A percentile compares a stretch with the other conserved stretches of the same genome.
phyloP scores from a whole-genome alignment of 2,888 invertebrate species.

The Hanleya hanleyi region DNA sequence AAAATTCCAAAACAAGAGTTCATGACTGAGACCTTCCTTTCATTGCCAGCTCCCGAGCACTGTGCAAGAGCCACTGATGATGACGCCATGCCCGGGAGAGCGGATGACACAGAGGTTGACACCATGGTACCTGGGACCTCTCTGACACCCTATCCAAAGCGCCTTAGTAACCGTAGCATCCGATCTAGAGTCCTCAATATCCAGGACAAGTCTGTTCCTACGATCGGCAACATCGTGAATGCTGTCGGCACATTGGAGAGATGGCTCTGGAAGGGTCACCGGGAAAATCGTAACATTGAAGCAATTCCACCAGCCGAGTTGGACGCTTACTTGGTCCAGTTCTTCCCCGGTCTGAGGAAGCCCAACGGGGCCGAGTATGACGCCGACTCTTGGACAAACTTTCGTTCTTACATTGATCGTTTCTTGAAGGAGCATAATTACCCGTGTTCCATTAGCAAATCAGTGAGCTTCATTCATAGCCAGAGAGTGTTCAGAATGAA shows the following conservation, averaged over 20 bases:
- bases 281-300: not conserved
- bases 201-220: not conserved
- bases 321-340: not conserved
- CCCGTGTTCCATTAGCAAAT: not conserved
- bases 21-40: no score
- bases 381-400: conserved; percentile 2
- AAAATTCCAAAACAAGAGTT: no score
- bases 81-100: no score
- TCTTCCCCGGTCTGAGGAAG: not conserved
- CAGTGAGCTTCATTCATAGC: not conserved
- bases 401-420: not conserved
- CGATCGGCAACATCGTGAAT: not conserved
- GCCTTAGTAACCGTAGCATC: not conserved
- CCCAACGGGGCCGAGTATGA: not conserved
- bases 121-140: no score
- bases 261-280: not conserved
- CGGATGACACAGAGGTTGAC: no score
- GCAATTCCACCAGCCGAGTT: not conserved
- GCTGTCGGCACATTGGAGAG: not conserved
- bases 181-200: not conserved
- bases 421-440: conserved; percentile 1
- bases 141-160: no score
- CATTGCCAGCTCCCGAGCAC: no score
- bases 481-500: not conserved
- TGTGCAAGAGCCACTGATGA: no score